These are phyloP conservation scores for Tokudaia muenninki DNA, from an alignment of 2,797 vertebrate genomes.

Conservation along the genomic window DNA sequence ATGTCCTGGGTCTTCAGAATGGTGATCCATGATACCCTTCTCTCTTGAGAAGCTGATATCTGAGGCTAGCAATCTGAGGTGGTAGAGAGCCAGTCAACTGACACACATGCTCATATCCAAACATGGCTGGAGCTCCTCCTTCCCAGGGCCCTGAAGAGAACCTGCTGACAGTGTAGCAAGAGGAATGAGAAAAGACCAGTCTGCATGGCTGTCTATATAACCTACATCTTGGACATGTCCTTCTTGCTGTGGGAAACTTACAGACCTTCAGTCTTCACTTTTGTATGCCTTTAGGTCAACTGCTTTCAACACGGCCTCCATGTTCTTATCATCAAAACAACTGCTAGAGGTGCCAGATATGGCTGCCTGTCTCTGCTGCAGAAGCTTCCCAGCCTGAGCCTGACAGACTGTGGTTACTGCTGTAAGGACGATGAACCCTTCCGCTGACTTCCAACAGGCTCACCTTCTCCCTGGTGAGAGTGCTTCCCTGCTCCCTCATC, in stretches of 20 bases:
- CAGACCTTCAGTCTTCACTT: not conserved
- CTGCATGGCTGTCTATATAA: rapidly evolving
- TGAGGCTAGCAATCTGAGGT: not conserved
- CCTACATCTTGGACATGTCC: not conserved
- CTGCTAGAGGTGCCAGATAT: not conserved
- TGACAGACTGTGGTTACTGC: not conserved
- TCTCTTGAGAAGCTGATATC: not conserved
- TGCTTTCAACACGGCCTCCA: not conserved
- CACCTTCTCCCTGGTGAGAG: not conserved
- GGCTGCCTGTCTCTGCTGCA: not conserved
- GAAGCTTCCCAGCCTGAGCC: not conserved
- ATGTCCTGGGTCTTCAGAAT: not conserved
- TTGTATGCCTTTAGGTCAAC: not conserved
- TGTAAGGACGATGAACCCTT: not conserved
- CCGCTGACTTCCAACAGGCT: not conserved
- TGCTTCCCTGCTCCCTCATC: too few relatives aligned
- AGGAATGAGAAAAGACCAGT: not conserved
- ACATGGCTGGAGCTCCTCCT: not conserved
- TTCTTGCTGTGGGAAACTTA: not conserved
- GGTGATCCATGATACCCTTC: not conserved
- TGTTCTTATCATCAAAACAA: too few relatives aligned
- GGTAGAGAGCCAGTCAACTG: not conserved
- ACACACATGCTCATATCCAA: too few relatives aligned
- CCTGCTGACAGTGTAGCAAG: not conserved
- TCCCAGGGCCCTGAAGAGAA: rapidly evolving